phyloP scores from a whole-genome alignment of 1,140 invertebrate species.

The Trichonephila clavipes region DNA sequence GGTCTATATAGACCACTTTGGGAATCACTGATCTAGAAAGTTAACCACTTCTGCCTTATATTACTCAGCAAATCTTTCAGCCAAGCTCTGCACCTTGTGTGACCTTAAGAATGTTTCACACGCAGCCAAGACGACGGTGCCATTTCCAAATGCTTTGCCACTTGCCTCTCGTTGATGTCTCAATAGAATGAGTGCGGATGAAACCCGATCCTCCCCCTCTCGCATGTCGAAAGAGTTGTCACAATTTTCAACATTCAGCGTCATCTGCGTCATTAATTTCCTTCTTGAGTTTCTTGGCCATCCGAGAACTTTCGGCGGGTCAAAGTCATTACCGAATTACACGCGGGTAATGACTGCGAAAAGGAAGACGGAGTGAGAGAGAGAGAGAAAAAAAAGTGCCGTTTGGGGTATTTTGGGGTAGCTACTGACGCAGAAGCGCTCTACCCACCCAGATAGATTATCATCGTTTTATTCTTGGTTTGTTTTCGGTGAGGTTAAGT shows the following conservation, averaged over 20 bases:
- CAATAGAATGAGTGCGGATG: background rate
- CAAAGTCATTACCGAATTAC: constrained; percentile 69
- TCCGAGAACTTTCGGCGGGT: constrained; percentile 55
- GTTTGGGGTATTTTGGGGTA: background rate
- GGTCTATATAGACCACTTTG: too few species aligned
- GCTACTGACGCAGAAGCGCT: background rate
- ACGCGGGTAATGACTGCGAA: constrained; percentile 39
- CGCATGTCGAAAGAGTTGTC: constrained; percentile 70
- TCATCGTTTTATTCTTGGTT: background rate
- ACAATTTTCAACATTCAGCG: constrained; percentile 64
- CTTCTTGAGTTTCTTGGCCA: constrained; percentile 30
- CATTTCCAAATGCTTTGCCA: background rate
- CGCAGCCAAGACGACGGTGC: background rate
- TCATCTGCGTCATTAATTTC: constrained; percentile 68
- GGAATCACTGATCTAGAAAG: too few species aligned
- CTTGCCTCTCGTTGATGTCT: constrained; percentile 10
- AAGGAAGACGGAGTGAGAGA: background rate
- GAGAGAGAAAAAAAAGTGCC: background rate
- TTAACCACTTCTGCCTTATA: too few species aligned
- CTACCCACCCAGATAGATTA: constrained; percentile 8
- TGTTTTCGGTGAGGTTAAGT: background rate
- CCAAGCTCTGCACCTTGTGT: background rate
- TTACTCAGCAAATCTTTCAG: too few species aligned
- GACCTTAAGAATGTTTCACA: background rate
- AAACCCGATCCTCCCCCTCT: constrained; percentile 7